These are phyloP conservation scores for Enteromius argenteus DNA, from an alignment of 2,797 vertebrate species.

Conservation along the genomic window DNA sequence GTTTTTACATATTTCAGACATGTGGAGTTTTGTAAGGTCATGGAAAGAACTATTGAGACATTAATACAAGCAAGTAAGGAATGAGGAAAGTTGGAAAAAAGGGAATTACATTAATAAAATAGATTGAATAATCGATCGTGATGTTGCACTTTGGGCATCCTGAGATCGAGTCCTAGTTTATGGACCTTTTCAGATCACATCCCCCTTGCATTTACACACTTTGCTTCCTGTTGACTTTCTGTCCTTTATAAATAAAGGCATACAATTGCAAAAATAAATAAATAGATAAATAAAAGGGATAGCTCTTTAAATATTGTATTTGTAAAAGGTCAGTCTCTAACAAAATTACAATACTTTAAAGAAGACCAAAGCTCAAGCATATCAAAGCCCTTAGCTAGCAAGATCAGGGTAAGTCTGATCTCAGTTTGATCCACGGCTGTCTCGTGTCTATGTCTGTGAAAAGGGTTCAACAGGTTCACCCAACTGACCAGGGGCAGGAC, in stretches of 20 bases:
- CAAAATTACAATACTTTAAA: not conserved
- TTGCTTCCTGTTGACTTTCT: too few species aligned
- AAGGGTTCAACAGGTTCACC: conserved; percentile 57
- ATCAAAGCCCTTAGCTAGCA: conserved; percentile 27
- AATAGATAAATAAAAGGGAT: not conserved
- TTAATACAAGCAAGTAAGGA: not conserved
- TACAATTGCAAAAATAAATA: not conserved
- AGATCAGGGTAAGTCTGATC: conserved; percentile 46
- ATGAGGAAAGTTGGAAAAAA: not conserved
- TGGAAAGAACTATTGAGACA: not conserved
- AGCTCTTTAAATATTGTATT: not conserved
- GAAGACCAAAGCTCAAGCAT: not conserved
- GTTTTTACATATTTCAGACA: not conserved
- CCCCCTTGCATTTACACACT: too few species aligned
- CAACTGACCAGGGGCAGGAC: conserved; percentile 49
- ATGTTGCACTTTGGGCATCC: not conserved
- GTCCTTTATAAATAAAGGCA: too few species aligned
- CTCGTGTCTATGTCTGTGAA: conserved; percentile 54
- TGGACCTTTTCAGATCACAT: not conserved
- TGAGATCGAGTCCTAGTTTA: not conserved
- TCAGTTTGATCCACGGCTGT: conserved; percentile 53
- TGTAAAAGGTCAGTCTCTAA: not conserved
- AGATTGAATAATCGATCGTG: not conserved
- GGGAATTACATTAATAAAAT: not conserved
- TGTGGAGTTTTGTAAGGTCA: not conserved